Base-by-base conservation (phyloP, 1,140 invertebrate species). In the Drosophila burlai region DNA sequence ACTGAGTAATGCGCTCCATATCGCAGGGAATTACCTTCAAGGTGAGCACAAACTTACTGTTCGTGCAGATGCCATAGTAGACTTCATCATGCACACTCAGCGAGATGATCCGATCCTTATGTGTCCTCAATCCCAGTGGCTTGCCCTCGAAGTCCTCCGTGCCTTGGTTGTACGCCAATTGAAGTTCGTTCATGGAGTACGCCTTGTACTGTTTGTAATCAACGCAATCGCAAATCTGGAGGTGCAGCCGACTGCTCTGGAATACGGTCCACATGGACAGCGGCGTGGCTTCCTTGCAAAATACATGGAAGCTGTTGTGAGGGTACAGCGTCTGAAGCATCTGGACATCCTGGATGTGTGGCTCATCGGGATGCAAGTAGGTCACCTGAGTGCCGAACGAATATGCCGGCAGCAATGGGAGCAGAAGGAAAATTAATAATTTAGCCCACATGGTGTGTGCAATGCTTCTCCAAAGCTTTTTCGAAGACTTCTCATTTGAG, bases 231-330 rank as follows among this genome's bases (percentile, higher is more conserved):
- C 15, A 2, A n/a, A 73, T 49, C 5, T 60, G 2, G 9, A 73
- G 38, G 2, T 4, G 52, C 29, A 73, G 26, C 18, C 67, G 29
- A 24, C 15, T 60, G 16, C 26, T 63, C 21, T 64, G 58, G n/a
- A 75, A 75, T 4, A 40, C 8, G 21, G 76, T 86, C 26, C 8
- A 4, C 8, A 55, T 0, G 6, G 36, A 9, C 9, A 60, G n/a
- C 1, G 3, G 13, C 15, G 62, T 45, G 10, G 52, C 63, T 1
- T 38, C 38, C 11, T 65, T 46, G 21, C 76, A 83, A 40, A 62
- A 86, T 21, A 87, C 45, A 2, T 76, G 59, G 0, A 86, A 4
- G 1, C 13, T 21, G 18, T 73, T 67, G 6, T 46, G 42, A 0
- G 15, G 1, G 40, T 72, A 76, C 9, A 65, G n/a, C 40, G 42